phyloP scores from a whole-genome alignment of 2,888 invertebrate genomes.

The Rhamnusium bicolor region DNA sequence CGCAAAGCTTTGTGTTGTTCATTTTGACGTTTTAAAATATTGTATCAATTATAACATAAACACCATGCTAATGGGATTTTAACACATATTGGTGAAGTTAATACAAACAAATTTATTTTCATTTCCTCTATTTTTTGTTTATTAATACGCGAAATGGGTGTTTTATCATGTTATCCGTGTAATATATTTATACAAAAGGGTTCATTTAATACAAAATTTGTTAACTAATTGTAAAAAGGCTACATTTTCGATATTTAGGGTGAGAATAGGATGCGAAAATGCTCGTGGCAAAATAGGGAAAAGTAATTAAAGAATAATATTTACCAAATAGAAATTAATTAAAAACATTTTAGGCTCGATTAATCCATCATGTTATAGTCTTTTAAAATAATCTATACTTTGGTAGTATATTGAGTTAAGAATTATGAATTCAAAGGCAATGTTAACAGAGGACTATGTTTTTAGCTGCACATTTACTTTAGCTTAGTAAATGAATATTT shows the following conservation, averaged over 20 bases:
- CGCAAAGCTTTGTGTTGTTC: slow-evolving; percentile 5
- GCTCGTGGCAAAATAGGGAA: neutral
- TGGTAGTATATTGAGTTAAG: neutral
- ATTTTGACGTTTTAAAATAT: slow-evolving; percentile 26
- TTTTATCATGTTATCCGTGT: neutral
- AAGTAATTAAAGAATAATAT: slow-evolving; percentile 9
- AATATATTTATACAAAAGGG: neutral
- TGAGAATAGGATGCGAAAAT: neutral
- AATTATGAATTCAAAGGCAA: no score
- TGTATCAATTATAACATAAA: slow-evolving; percentile 20
- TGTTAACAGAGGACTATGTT: no score
- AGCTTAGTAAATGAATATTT: no score
- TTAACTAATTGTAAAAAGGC: neutral
- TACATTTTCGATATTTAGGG: neutral
- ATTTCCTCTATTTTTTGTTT: neutral
- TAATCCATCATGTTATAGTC: neutral
- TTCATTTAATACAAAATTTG: neutral
- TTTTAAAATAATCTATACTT: neutral
- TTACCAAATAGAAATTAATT: slow-evolving; percentile 2
- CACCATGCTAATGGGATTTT: slow-evolving; percentile 22
- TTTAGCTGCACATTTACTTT: no score
- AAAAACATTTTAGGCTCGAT: neutral
- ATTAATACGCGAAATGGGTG: neutral
- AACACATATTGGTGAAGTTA: slow-evolving; percentile 5
- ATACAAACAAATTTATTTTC: slow-evolving; percentile 6